These are phyloP conservation scores for Hydrozoanthus gracilis DNA, from an alignment of 92 coral and sea anemone species.

Conservation along the genomic window DNA sequence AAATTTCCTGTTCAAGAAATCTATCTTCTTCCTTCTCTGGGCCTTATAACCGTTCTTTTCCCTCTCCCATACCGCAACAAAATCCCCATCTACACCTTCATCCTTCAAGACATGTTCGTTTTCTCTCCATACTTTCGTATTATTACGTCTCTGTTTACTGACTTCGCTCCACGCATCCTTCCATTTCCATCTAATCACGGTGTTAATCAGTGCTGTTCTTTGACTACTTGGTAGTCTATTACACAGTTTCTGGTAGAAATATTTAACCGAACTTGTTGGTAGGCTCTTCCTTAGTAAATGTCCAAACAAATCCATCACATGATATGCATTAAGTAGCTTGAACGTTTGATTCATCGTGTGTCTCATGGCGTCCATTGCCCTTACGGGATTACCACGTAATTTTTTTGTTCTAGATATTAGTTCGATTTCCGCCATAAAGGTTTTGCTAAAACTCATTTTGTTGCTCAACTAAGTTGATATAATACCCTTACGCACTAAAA, in stretches of 20 bases:
- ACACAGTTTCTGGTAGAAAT: slow-evolving; percentile 1
- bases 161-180: slow-evolving; percentile 7
- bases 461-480: no score
- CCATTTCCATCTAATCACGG: slow-evolving; percentile 21
- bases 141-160: neutral
- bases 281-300: neutral
- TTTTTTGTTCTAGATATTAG: no score
- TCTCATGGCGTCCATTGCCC: slow-evolving; percentile 39
- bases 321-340: slow-evolving; percentile 14
- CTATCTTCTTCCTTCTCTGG: neutral
- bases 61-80: slow-evolving; percentile 4
- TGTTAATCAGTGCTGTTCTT: neutral
- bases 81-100: neutral
- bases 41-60: slow-evolving; percentile 11
- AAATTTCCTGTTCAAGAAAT: neutral
- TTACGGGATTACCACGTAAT: neutral
- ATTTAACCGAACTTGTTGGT: slow-evolving; percentile 7
- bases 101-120: neutral
- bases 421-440: no score
- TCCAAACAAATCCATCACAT: slow-evolving; percentile 22
- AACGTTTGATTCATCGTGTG: slow-evolving; percentile 36
- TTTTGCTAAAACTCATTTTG: no score
- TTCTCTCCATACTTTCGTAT: slow-evolving; percentile 4
- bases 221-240: neutral
- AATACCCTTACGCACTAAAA: no score